These are phyloP conservation scores for Chiloscyllium plagiosum DNA, from an alignment of 2,113 vertebrate species.

Conservation along the genomic window DNA sequence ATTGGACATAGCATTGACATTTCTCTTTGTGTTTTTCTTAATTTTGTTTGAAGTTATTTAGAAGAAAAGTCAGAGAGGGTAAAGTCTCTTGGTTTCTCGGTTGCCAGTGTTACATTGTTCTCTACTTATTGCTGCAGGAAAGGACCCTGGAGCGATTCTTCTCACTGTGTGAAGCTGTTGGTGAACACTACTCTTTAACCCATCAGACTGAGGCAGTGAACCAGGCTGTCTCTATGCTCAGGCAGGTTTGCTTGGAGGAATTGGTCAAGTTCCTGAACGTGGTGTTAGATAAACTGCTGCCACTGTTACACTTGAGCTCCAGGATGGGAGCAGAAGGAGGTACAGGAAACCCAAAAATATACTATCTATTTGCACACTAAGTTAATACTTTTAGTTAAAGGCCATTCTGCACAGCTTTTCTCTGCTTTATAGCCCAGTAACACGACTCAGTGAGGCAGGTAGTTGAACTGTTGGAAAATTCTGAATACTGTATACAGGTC, in stretches of 20 bases:
- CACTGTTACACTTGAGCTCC: background rate
- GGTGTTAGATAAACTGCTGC: conserved; percentile 13
- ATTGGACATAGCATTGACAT: background rate
- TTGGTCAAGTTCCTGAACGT: background rate
- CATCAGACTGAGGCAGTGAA: background rate
- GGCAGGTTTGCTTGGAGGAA: background rate
- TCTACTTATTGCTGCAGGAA: background rate
- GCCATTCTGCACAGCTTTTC: background rate
- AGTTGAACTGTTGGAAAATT: background rate
- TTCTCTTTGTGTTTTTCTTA: background rate
- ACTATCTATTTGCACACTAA: background rate
- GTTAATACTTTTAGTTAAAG: background rate
- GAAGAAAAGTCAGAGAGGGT: background rate
- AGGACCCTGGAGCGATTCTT: conserved; percentile 18
- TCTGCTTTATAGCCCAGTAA: background rate
- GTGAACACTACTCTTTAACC: background rate
- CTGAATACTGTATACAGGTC: background rate
- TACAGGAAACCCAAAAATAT: background rate
- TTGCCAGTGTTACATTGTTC: background rate
- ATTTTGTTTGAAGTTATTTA: background rate
- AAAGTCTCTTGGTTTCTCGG: background rate
- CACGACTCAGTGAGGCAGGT: background rate
- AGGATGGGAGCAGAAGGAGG: background rate
- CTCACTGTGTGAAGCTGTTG: background rate
- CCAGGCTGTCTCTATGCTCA: background rate